These are phyloP conservation scores for Cyclophora albipunctata DNA, from an alignment of 2,888 invertebrate genomes.

Conservation along the genomic window DNA sequence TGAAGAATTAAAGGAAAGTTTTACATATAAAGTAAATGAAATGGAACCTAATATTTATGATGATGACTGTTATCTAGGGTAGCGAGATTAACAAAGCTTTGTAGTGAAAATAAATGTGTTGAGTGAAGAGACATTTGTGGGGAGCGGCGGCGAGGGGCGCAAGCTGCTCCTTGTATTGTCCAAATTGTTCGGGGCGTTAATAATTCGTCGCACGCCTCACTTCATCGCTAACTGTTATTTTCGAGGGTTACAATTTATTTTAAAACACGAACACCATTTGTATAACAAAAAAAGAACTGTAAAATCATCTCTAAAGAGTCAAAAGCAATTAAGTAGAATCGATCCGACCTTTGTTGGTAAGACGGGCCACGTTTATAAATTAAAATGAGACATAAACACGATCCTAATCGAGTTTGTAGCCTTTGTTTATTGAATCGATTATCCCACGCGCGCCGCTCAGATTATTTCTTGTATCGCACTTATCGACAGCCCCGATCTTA, in stretches of 20 bases:
- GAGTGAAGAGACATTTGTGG: conserved; percentile 35
- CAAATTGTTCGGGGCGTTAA: conserved; percentile 55
- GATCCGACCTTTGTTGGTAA: conserved; percentile 12
- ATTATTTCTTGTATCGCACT: conserved; percentile 42
- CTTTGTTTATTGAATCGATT: conserved; percentile 56
- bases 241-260: conserved; percentile 31
- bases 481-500: conserved; percentile 40
- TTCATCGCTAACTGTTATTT: conserved; percentile 44
- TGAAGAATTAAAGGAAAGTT: background rate
- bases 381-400: conserved; percentile 40
- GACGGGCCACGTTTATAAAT: conserved; percentile 26
- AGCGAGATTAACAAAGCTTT: conserved; percentile 30
- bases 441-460: conserved; percentile 42
- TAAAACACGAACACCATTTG: conserved; percentile 16
- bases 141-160: conserved; percentile 33
- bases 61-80: conserved; percentile 19
- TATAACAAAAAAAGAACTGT: conserved; percentile 6
- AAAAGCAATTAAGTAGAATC: conserved; percentile 12
- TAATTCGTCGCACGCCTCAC: conserved; percentile 53
- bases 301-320: conserved; percentile 3
- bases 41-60: conserved; percentile 20
- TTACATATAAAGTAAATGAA: conserved; percentile 14
- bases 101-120: conserved; percentile 39
- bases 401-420: conserved; percentile 40
- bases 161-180: conserved; percentile 48